A percentile compares a stretch with the other conserved stretches of the same genome.
Conservation (phyloP, 2,797 vertebrate genomes). For the Gila robusta region DNA sequence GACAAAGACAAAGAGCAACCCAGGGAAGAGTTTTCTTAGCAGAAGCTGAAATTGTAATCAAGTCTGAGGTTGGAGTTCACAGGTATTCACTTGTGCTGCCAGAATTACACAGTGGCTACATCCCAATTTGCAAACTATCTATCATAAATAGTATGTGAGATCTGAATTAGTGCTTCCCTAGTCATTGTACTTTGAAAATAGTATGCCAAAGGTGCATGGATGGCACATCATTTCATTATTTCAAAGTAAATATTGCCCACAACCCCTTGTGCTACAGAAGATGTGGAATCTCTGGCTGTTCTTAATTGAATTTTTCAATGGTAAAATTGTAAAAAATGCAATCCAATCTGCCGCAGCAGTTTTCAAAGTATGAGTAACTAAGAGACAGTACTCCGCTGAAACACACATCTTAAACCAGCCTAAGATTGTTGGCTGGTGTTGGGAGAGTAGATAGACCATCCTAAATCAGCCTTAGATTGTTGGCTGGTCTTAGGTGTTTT, state of each 20-base stretch:
- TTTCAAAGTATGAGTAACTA: neutral
- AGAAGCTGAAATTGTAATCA: constrained; percentile 51
- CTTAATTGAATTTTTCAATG: neutral
- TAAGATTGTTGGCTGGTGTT: neutral
- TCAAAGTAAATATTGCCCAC: neutral
- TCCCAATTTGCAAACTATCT: constrained; percentile 38
- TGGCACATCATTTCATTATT: neutral
- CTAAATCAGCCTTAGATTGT: neutral
- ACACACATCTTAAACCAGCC: neutral
- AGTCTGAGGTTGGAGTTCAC: constrained; percentile 51
- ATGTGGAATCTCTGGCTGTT: neutral
- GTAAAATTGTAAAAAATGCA: neutral
- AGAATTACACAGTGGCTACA: constrained; percentile 39
- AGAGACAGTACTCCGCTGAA: neutral
- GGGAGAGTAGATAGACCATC: too few relatives aligned
- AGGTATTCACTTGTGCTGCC: constrained; percentile 47
- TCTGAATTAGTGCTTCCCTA: constrained; percentile 15
- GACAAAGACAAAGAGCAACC: neutral
- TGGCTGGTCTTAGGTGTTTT: too few relatives aligned
- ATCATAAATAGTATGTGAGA: constrained; percentile 20
- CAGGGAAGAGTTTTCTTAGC: constrained; percentile 14
- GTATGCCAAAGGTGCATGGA: neutral
- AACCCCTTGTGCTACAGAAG: neutral
- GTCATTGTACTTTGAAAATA: constrained; percentile 10
- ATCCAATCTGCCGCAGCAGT: neutral